Base-by-base conservation (phyloP, 2,113 vertebrate species). In the Lepus timidus region DNA sequence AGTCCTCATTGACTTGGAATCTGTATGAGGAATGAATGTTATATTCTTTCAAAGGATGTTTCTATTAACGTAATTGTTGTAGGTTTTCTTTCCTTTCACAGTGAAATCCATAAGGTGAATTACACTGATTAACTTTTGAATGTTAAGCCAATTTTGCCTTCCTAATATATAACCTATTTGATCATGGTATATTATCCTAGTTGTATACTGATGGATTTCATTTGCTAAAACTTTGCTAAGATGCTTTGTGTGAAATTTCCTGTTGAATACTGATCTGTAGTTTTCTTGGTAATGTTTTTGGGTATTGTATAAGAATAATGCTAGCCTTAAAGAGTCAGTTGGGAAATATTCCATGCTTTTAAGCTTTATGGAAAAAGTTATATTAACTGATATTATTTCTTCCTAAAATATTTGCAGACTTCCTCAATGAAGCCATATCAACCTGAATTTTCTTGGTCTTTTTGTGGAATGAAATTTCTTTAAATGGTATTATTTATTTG, bases 171-270 rank as follows among this genome's bases (percentile, higher is more conserved):
- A 58, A 44, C 65, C 33, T 6, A 12, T 64, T n/a, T 64, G 27
- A 44, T 65, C 22, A 81, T 81, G 29, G 36, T 58, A 14, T 25
- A 49, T 86, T 80, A 67, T 31, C 23, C 4, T 85, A 79, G 16
- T 33, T 58, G 49, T 58, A 65, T 36, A 68, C 22, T 51, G 4
- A 74, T 74, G 68, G 58, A 85, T 94, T 52, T 80, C 64, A 86
- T 85, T 94, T 74, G 49, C 23, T 94, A 91, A 71, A 90, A 49
- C 25, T 19, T 74, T 86, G 44, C 29, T 61, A 74, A 95, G 12
- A 49, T 58, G 44, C 3, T 55, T 27, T 71, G 33, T 44, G 36
- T 75, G 44, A 73, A 85, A 52, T 81, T 74, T 81, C 3, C n/a
- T 51, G 23, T 51, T 12, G 29, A 17, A 19, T 22, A 86, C n/a